Base-by-base conservation (phyloP, 2,113 vertebrate species). In the Plecturocebus donacophilus region DNA sequence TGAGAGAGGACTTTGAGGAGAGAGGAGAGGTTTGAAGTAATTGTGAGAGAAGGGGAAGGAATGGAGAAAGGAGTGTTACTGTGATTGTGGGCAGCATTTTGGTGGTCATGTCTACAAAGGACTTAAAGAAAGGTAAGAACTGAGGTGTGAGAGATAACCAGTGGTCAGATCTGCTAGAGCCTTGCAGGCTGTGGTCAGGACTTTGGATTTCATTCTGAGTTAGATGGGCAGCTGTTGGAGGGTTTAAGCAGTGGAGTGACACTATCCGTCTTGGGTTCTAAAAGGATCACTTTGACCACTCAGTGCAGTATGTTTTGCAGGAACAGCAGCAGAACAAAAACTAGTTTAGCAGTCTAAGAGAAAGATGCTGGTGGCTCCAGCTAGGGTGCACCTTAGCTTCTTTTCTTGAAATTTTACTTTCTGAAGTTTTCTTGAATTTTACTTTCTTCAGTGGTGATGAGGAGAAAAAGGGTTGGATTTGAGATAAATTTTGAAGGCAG, bases 401-500 rank as follows among this genome's bases (percentile, higher is more conserved):
- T 52, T 52, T 19, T 52, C 52, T 52, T 52, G 52, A 52, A 52
- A 52, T 52, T 17, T 52, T 52, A 52, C 16, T 52, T 52, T 52
- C 52, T 52, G 16, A 52, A 52, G 17, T 52, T 52, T 52, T 52
- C 52, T 52, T 52, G 52, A 52, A 52, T 52, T 52, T 52, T 52
- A 52, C 52, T 52, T 52, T 52, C 52, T 52, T 52, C 16, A 42
- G 13, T 85, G 66, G 20, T 23, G 3, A 40, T 82, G 20, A 35
- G 23, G 30, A 47, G 58, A 91, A 64, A 92, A 90, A 7, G 54
- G 27, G 32, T 38, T 91, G 32, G 10, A 84, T 91, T 85, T 93
- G 76, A 66, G 58, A 82, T 73, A n/a, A 14, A 52, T 80, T 97
- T 91, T 73, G n/a, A 93, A 91, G n/a, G 35, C 49, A 47, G 17